These are phyloP conservation scores for Apistogramma diplotaenia DNA, from an alignment of 2,113 vertebrate species.

Conservation along the genomic window DNA sequence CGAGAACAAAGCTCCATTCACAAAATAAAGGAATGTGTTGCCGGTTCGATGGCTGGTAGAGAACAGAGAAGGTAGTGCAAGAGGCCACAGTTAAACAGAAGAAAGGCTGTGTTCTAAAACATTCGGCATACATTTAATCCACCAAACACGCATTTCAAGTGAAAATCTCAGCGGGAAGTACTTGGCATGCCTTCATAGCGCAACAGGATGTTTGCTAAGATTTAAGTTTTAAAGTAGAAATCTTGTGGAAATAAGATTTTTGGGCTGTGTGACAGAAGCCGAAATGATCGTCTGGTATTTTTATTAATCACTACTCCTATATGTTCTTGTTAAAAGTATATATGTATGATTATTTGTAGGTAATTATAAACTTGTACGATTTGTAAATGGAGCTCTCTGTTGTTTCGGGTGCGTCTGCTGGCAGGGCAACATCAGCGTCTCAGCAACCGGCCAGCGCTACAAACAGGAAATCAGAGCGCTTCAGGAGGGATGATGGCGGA, in stretches of 20 bases:
- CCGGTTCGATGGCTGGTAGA: not conserved
- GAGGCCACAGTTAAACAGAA: accelerated
- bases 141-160: accelerated
- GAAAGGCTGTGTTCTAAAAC: accelerated
- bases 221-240: not conserved
- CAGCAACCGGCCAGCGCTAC: not conserved
- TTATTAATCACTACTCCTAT: accelerated
- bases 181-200: not conserved
- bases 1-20: not conserved
- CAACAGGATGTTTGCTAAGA: not conserved
- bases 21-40: accelerated
- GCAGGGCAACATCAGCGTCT: conserved; percentile 27
- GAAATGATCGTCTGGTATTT: not conserved
- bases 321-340: accelerated
- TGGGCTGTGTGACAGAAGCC: not conserved
- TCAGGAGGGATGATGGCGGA: not conserved
- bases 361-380: accelerated
- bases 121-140: not conserved
- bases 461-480: not conserved
- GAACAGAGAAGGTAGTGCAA: accelerated
- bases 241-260: accelerated
- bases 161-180: not conserved
- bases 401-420: conserved; percentile 3
- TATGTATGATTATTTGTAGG: accelerated
- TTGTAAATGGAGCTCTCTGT: not conserved